Evolutionary conservation across 2,888 invertebrate genomes (phyloP).

Genomic region (Dione juno): DNA sequence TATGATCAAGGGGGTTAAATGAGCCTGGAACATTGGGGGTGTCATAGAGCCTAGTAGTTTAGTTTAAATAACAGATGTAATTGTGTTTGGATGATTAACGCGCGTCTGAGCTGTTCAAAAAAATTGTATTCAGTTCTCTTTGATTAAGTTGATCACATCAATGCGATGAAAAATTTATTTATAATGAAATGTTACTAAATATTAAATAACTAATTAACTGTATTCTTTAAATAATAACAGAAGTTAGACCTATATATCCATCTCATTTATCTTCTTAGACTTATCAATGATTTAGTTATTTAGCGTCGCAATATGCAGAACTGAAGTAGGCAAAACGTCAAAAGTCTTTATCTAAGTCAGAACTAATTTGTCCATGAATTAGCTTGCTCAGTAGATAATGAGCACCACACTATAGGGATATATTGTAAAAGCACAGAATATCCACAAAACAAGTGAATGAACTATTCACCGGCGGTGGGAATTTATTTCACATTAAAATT

Average conservation of each 20-base stretch:
- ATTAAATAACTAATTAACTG: not conserved
- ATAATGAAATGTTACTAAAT: not conserved
- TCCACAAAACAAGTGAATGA: constrained; percentile 17
- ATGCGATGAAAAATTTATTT: not conserved
- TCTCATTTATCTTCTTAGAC: no score
- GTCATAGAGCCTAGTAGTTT: constrained; percentile 53
- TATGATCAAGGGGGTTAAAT: constrained; percentile 57
- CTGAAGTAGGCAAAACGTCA: no score
- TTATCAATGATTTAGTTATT: no score
- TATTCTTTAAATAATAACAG: not conserved
- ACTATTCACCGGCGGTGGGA: constrained; percentile 13
- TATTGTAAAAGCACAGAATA: not conserved
- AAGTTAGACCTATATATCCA: no score
- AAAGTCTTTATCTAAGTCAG: no score
- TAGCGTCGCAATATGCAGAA: no score
- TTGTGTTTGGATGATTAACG: constrained; percentile 70
- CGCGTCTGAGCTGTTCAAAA: constrained; percentile 33
- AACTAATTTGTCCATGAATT: no score
- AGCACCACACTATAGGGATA: no score
- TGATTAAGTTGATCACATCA: not conserved
- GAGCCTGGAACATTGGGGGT: constrained; percentile 51
- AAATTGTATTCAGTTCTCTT: not conserved
- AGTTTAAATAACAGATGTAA: constrained; percentile 73
- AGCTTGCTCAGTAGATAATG: no score
- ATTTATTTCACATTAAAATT: constrained; percentile 15